Evolutionary conservation across 2,888 invertebrate species (phyloP), one percentile per base, ranked within the genome.

Genomic region (Ophraella communa): DNA sequence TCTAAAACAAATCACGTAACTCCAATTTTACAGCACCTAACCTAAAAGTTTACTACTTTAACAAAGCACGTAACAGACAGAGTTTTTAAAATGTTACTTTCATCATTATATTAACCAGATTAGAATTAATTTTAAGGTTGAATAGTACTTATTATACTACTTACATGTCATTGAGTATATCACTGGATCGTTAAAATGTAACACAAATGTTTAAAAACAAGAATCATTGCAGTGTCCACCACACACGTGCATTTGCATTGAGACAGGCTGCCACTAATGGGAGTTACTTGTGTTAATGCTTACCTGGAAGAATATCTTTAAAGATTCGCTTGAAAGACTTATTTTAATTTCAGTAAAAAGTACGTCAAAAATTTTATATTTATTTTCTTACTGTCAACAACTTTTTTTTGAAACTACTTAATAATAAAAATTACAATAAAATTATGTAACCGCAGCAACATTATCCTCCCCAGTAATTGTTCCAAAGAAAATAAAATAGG

Each of bases 11-110:
- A 47, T 20, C 47, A 17, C 17, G 20, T 20, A 47, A 47, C 47
- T 47, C 47, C 23, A 11, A 47, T 47, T 47, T 47, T 20, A 24
- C 24, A 24, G 21, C n/a, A 47, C 47, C 47, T 47, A 47, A 47
- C 47, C 47, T 47, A 47, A 47, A 20, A 47, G 47, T 47, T 47
- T 47, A 11, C 24, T 21, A 47, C 11, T n/a, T 20, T n/a, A 3
- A 47, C 21, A 47, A 47, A 47, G 23, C 47, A 47, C 20, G 47
- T 47, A 47, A 17, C 47, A n/a, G 21, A 23, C 21, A n/a, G n/a
- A n/a, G n/a, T n/a, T n/a, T n/a, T n/a, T n/a, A 47, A 47, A 20
- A 47, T n/a, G 20, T 42, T 42, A 42, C n/a, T 17, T 14, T n/a
- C n/a, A n/a, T 3, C 21, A 18, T n/a, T 23, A 18, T 17, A 23